Evolutionary conservation across 2,888 invertebrate genomes (phyloP), one percentile per base, ranked within the genome.

Genomic region (Furcula furcula): DNA sequence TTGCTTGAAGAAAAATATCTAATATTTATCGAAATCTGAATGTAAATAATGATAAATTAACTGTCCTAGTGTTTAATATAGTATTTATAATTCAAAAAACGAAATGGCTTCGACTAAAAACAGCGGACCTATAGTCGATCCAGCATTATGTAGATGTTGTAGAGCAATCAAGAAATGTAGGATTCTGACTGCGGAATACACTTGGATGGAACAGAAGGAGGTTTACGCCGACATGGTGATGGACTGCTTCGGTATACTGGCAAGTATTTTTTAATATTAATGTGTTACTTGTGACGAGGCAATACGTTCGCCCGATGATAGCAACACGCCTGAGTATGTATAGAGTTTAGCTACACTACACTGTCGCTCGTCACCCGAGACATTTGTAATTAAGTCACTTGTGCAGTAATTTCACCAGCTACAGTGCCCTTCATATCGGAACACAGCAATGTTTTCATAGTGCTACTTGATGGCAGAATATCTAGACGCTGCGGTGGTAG

Each of bases 151-250:
- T 60, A 69, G 87, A 49, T 84, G 84, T 34, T 88, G 87, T 44
- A 58, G 86, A 19, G 75, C 85, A 9, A 87, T 87, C 9, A 87
- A 87, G 57, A 87, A 84, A 78, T 88, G 88, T 55, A 75, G 88
- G 53, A 61, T 84, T 6, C 66, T 88, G 3, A 84, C 84, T 20
- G 69, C 75, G 0, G 85, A 86, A 35, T 88, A 88, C 42, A 79
- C 74, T 39, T 88, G 85, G 82, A 82, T 77, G 75, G 85, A 82
- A 1, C 67, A 81, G 30, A 87, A 83, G 40, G 87, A 88, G 47
- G 57, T 84, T 1, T 87, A 87, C 25, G 70, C 86, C 0, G 88
- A 87, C 29, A 87, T 87, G 88, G 59, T 88, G 3, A 85, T 88
- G 87, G 87, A 88, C 40, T 85, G 85, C 55, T 88, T 83, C 32